Evolutionary conservation across 2,113 vertebrate species (phyloP), one percentile per base, ranked within the genome.

Genomic region (Syngnathus scovelli): DNA sequence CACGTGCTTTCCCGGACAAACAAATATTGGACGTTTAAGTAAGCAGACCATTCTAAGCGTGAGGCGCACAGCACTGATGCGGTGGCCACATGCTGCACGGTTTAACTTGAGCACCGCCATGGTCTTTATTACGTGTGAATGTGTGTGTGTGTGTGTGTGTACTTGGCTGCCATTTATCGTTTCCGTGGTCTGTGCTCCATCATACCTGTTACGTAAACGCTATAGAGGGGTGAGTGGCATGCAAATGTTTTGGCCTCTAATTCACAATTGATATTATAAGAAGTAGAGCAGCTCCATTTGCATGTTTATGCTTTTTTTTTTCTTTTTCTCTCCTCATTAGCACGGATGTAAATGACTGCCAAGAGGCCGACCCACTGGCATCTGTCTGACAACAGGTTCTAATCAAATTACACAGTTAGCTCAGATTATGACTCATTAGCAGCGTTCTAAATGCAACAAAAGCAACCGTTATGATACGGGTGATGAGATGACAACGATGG

Each of bases 71-170:
- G 38, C 27, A 27, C 60, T 68, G 64, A 71, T 75, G 76, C 68
- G 78, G 72, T 44, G 39, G 60, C 64, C 81, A 83, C 74, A 70
- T 84, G 83, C 63, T 73, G 68, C 70, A 61, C 67, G 38, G 64
- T 77, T 75, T 37, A 71, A 80, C 72, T 63, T 64, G 41, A 79
- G 37, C 66, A 44, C 44, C 52, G 21, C n/a, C 36, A 19, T 16
- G 10, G n/a, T 64, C 64, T 77, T 73, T 66, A 76, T 21, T 68
- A 70, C 62, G 63, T 46, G 52, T 51, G 39, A 54, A 73, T 64
- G 71, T 71, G 74, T 78, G 80, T 79, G 78, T 66, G 77, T 64
- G 71, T n/a, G n/a, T 71, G 72, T 79, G 78, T 79, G 78, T 77
- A 77, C 74, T 66, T 72, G 71, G 54, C 68, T 46, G 68, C 72